Conservation (phyloP, 2,797 vertebrate species). For the Siniperca undulata region DNA sequence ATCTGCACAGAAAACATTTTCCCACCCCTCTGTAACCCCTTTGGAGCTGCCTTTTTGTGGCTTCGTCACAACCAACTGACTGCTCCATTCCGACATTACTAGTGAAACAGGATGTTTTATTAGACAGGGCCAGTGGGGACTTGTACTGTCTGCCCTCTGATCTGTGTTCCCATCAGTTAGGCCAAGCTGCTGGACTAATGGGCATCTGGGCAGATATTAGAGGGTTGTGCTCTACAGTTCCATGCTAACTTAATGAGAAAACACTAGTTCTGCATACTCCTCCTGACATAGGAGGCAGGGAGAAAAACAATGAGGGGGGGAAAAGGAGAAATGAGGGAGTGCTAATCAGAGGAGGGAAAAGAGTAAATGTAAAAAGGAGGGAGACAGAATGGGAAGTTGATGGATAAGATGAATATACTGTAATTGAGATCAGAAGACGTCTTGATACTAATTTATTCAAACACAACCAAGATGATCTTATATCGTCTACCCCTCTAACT, state of each 20-base stretch:
- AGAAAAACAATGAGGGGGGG: constrained; percentile 38
- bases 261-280: constrained; percentile 60
- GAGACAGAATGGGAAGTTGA: constrained; percentile 14
- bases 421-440: constrained; percentile 2
- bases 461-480: not conserved
- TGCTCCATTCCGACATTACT: constrained; percentile 44
- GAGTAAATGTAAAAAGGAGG: constrained; percentile 4
- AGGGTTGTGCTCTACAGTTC: constrained; percentile 58
- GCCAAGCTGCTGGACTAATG: constrained; percentile 80
- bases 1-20: constrained; percentile 47
- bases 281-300: constrained; percentile 52
- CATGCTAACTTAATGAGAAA: constrained; percentile 75
- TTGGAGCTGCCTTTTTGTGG: constrained; percentile 37
- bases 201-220: constrained; percentile 81
- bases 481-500: not conserved
- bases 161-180: constrained; percentile 76
- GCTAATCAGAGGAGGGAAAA: constrained; percentile 52
- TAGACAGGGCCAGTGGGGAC: constrained; percentile 69
- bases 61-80: constrained; percentile 57
- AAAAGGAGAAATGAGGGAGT: constrained; percentile 19
- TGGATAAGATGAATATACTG: not conserved
- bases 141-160: constrained; percentile 78
- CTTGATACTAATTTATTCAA: not conserved
- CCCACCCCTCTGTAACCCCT: constrained; percentile 22
- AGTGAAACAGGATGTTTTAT: constrained; percentile 78